phyloP scores from a whole-genome alignment of 30 jellyfish, hydroid and myxozoan genomes.

The Chironex yamaguchii region DNA sequence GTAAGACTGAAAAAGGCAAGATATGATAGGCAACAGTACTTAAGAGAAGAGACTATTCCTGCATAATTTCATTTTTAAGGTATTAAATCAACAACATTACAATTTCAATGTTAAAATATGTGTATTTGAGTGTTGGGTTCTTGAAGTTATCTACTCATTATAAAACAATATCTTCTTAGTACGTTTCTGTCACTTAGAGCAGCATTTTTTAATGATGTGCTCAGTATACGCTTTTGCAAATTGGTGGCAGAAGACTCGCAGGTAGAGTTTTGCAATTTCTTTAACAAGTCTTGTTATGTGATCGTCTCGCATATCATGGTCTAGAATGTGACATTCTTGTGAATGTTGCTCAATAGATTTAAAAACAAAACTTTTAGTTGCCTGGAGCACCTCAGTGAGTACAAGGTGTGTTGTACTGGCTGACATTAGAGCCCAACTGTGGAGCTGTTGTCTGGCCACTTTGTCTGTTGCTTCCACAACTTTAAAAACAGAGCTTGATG shows the following conservation, averaged over 20 bases:
- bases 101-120: too few species aligned
- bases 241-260: conserved; percentile 14
- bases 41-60: too few species aligned
- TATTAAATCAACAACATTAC: too few species aligned
- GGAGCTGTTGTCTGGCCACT: not conserved
- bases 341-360: conserved; percentile 11
- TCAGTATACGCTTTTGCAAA: conserved; percentile 26
- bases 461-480: conserved; percentile 5
- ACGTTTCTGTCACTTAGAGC: conserved; percentile 3
- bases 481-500: conserved; percentile 12
- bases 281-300: conserved; percentile 28
- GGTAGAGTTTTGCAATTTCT: not conserved
- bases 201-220: not conserved
- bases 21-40: too few species aligned
- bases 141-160: too few species aligned
- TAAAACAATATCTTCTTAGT: conserved; percentile 21
- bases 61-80: too few species aligned
- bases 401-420: too few species aligned
- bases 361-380: conserved; percentile 12
- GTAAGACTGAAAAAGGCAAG: too few species aligned
- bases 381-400: not conserved
- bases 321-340: conserved; percentile 2
- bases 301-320: conserved; percentile 20
- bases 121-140: too few species aligned
- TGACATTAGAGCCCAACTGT: not conserved